These are phyloP conservation scores for Corythornis madagascariensis DNA, from an alignment of 2,113 vertebrate genomes.

Conservation along the genomic window DNA sequence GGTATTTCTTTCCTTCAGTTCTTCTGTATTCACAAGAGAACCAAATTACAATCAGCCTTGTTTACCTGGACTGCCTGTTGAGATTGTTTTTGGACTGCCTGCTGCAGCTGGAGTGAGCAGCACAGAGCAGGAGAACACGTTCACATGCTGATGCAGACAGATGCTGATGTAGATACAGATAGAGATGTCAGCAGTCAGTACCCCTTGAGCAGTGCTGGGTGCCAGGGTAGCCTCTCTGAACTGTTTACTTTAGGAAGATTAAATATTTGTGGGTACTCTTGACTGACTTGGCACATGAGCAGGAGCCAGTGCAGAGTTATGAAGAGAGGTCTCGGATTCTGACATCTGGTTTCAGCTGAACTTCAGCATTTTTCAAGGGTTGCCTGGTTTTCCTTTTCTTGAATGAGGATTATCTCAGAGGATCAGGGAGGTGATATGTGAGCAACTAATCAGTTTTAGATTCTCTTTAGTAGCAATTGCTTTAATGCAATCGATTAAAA, in stretches of 20 bases:
- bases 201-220: background rate
- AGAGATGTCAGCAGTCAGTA: background rate
- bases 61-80: background rate
- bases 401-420: background rate
- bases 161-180: background rate
- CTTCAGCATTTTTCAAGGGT: background rate
- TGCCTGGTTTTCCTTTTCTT: background rate
- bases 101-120: background rate
- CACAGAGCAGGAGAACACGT: background rate
- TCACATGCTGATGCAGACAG: background rate
- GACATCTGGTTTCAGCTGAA: background rate
- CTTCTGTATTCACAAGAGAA: background rate
- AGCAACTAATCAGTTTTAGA: background rate
- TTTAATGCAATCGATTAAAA: constrained; percentile 31
- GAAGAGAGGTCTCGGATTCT: background rate
- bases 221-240: background rate
- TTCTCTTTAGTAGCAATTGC: background rate
- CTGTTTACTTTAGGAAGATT: background rate
- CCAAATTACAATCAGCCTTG: background rate
- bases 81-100: background rate
- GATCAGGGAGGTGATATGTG: background rate
- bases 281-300: background rate
- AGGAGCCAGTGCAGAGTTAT: background rate
- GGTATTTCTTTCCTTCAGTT: background rate
- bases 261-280: background rate